Conservation (phyloP, 92 coral and sea anemone species). For the Phymanthus crucifer region DNA sequence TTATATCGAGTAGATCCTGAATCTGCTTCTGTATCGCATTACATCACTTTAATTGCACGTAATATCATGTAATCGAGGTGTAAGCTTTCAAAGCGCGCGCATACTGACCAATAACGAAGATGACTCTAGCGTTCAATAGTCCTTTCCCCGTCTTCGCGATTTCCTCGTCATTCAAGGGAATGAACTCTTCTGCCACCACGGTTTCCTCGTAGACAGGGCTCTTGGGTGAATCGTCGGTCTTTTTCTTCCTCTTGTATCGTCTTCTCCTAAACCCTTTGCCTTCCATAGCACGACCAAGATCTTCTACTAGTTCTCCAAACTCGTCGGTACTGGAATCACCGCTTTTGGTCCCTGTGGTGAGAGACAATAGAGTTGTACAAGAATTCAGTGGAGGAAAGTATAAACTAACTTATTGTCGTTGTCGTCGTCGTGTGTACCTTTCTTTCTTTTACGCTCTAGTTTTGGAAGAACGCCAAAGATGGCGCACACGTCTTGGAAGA, state of each 20-base stretch:
- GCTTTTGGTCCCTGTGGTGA: constrained; percentile 21
- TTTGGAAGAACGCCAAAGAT: constrained; percentile 88
- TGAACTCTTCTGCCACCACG: constrained; percentile 72
- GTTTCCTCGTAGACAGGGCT: constrained; percentile 68
- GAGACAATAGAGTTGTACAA: not conserved
- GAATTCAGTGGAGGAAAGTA: not conserved
- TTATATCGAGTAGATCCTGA: not conserved
- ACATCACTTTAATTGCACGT: not conserved
- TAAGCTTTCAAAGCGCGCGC: not conserved
- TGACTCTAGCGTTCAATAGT: constrained; percentile 78
- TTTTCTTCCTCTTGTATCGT: constrained; percentile 66
- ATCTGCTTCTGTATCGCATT: not conserved
- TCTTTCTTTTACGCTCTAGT: constrained; percentile 55
- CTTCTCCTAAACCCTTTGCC: constrained; percentile 64
- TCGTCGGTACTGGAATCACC: constrained; percentile 68
- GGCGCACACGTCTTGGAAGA: constrained; percentile 73
- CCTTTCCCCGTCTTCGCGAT: constrained; percentile 85
- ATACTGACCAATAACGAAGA: constrained; percentile 90
- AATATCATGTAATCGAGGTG: not conserved
- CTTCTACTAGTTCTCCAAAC: constrained; percentile 77
- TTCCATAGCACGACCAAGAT: constrained; percentile 71
- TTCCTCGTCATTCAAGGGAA: constrained; percentile 71
- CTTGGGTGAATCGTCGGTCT: constrained; percentile 46
- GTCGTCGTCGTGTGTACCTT: constrained; percentile 40
- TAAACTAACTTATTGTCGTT: no score